Evolutionary conservation across 35 echinoderm and acorn worm genomes (phyloP).

Genomic region (Apostichopus parvimensis): DNA sequence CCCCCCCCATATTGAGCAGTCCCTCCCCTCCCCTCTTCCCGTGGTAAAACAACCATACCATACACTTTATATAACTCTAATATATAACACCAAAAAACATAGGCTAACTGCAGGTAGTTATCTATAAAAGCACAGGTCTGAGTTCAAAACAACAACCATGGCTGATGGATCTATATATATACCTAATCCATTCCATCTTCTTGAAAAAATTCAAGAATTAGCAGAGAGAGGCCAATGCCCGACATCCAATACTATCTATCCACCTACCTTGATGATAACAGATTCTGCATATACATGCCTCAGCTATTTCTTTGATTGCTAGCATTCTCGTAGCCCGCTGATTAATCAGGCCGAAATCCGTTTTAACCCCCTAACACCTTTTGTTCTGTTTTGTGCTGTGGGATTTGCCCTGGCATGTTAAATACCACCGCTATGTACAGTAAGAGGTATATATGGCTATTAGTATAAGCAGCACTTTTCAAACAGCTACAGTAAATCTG

Average conservation of each 20-base stretch:
- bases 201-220: too few relatives aligned
- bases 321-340: not conserved
- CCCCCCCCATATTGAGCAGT: too few relatives aligned
- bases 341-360: slow-evolving; percentile 22
- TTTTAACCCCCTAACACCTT: slow-evolving; percentile 13
- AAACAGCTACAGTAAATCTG: not conserved
- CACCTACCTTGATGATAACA: not conserved
- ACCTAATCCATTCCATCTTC: too few relatives aligned
- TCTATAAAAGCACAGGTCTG: too few relatives aligned
- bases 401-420: slow-evolving; percentile 6
- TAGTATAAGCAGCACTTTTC: too few relatives aligned
- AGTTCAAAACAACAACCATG: too few relatives aligned
- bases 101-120: too few relatives aligned
- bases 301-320: not conserved
- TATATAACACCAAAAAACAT: too few relatives aligned
- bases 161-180: too few relatives aligned
- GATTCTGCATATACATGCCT: not conserved
- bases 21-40: too few relatives aligned
- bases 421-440: not conserved
- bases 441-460: not conserved
- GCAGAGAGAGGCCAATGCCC: not conserved
- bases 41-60: too few relatives aligned
- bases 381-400: not conserved
- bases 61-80: too few relatives aligned
- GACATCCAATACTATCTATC: not conserved